Evolutionary conservation across 2,113 vertebrate genomes (phyloP), one percentile per base, ranked within the genome.

Genomic region (Madoqua kirkii): DNA sequence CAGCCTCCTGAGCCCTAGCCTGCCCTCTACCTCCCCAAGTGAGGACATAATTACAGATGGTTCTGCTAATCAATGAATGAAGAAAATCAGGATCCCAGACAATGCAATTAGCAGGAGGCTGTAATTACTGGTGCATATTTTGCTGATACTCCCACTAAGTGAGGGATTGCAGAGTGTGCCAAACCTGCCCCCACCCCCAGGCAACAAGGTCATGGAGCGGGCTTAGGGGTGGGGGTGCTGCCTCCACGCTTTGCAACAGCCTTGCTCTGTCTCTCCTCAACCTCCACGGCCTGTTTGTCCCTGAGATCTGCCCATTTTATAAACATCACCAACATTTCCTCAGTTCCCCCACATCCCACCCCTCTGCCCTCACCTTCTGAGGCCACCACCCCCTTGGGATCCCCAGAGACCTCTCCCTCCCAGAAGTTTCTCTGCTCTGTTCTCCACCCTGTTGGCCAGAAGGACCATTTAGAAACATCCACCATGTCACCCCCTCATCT

Each of bases 51-150:
- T 93, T 95, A 96, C 86, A 98, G 67, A 89, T 82, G 21, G 62
- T 55, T 97, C 98, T 98, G 97, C 93, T 93, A 86, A 98, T 97
- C 94, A 96, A 55, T 82, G 95, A 96, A 96, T 83, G 90, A 96
- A 87, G 79, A 87, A 43, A 93, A 90, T 97, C 27, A 48, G 98
- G 89, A 95, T 92, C 95, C 93, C 94, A 97, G 95, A 93, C 21
- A 96, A 94, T 36, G 84, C 96, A 98, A 97, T 98, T 98, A 97
- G 93, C 96, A 76, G 2, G 11, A 98, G 94, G 96, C 95, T 97
- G 48, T 97, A 97, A 98, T 98, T 97, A 98, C 48, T 29, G 0
- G 89, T 6, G 57, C 29, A 40, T 5, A 87, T 59, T 97, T 92
- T 60, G 74, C 67, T 93, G 92, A 83, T 87, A 93, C 29, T 29